Evolutionary conservation across 2,888 invertebrate species (phyloP).

Genomic region (Toxonevra muliebris): DNA sequence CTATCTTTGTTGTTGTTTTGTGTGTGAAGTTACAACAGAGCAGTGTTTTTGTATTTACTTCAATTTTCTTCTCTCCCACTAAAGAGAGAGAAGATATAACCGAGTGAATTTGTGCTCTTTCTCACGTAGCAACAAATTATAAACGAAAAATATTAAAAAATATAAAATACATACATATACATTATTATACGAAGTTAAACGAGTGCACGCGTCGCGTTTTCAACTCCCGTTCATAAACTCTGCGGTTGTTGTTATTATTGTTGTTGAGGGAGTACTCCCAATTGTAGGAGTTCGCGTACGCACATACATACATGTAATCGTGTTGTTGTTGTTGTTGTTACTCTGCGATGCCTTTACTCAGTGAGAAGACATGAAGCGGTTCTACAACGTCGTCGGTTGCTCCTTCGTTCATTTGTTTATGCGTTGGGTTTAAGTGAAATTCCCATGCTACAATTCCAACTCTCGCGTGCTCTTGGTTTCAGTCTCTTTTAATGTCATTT

Average conservation of each 20-base stretch:
- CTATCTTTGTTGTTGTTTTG: too few species aligned
- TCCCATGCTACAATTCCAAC: not conserved
- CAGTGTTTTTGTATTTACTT: too few species aligned
- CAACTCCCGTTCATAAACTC: not conserved
- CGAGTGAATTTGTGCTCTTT: too few species aligned
- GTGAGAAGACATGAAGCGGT: not conserved
- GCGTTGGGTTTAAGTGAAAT: conserved; percentile 25
- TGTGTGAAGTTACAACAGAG: too few species aligned
- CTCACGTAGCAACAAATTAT: too few species aligned
- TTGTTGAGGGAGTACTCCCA: not conserved
- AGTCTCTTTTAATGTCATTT: not conserved
- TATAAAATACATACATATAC: too few species aligned
- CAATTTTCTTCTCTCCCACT: too few species aligned
- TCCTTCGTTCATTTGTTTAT: conserved; percentile 10
- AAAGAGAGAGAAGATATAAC: too few species aligned
- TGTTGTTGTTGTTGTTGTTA: conserved; percentile 8
- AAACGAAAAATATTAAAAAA: not conserved
- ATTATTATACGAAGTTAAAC: not conserved
- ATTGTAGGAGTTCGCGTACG: not conserved
- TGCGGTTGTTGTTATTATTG: not conserved
- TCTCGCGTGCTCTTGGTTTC: not conserved
- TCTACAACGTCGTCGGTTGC: conserved; percentile 6
- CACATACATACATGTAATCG: not conserved
- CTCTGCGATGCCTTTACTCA: not conserved
- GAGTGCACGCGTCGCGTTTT: not conserved